Evolutionary conservation across 2,797 vertebrate genomes (phyloP).

Genomic region (Tympanoctomys barrerae): DNA sequence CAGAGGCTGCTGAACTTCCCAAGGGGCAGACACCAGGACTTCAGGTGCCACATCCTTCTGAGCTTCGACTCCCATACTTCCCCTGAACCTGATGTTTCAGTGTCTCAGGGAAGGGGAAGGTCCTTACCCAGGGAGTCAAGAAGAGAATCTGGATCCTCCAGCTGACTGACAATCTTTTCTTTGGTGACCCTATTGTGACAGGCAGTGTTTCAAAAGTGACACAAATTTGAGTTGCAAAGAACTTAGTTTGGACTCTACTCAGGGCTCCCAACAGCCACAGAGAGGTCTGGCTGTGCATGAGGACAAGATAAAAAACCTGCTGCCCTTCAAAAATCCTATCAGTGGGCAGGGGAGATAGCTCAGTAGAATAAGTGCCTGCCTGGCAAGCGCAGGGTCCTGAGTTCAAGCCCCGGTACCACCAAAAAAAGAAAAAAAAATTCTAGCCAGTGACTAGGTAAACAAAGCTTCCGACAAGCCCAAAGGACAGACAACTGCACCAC

Average conservation of each 20-base stretch:
- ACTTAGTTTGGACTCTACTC: neutral
- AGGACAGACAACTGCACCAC: neutral
- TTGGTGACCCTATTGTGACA: neutral
- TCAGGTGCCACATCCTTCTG: neutral
- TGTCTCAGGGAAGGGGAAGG: constrained; percentile 4
- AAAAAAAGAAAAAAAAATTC: too few relatives aligned
- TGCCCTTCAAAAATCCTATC: neutral
- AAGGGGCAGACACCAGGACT: neutral
- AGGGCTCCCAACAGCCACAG: neutral
- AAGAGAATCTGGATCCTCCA: neutral
- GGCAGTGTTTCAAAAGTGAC: constrained; percentile 1
- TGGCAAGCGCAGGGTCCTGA: too few relatives aligned
- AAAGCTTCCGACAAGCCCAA: neutral
- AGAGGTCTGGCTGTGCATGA: neutral
- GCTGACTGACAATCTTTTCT: neutral
- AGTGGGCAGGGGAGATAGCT: too few relatives aligned
- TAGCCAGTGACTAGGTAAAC: neutral
- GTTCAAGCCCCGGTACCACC: too few relatives aligned
- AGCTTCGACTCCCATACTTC: neutral
- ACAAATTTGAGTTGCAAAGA: neutral
- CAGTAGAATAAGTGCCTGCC: too few relatives aligned
- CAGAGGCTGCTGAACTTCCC: neutral
- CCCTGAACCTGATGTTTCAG: neutral
- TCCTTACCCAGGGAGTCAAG: neutral
- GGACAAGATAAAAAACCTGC: neutral